Evolutionary conservation across 2,888 invertebrate genomes (phyloP).

Genomic region (Pristionchus fissidentatus): DNA sequence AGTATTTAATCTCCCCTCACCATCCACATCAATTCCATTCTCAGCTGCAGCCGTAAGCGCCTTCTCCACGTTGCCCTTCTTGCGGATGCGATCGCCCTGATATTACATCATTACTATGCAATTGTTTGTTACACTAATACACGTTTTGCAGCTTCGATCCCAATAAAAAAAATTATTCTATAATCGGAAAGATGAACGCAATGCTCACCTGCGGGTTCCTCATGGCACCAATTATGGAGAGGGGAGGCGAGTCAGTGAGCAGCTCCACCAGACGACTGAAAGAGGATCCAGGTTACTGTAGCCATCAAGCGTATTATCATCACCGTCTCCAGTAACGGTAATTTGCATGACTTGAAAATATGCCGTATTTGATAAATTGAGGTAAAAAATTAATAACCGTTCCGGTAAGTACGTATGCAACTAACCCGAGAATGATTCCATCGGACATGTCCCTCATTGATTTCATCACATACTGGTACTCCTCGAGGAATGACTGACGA

Average conservation of each 20-base stretch:
- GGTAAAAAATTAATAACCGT: neutral
- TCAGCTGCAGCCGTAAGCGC: conserved; percentile 51
- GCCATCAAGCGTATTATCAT: too few species aligned
- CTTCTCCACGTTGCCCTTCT: conserved; percentile 57
- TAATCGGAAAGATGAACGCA: neutral
- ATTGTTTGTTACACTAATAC: neutral
- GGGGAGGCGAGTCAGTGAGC: conserved; percentile 24
- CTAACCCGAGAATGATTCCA: conserved; percentile 59
- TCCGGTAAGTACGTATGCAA: neutral
- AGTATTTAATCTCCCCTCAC: conserved; percentile 10
- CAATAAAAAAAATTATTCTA: neutral
- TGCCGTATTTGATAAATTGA: neutral
- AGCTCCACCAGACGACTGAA: conserved; percentile 45
- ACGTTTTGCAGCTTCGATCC: neutral
- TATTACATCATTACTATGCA: neutral
- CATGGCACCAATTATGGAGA: conserved; percentile 36
- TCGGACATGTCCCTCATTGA: conserved; percentile 54
- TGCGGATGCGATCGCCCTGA: conserved; percentile 59
- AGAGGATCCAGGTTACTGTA: neutral
- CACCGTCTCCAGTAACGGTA: too few species aligned
- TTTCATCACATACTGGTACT: conserved; percentile 56
- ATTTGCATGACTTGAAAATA: too few species aligned
- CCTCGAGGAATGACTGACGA: conserved; percentile 55
- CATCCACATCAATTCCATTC: conserved; percentile 50
- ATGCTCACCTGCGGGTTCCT: conserved; percentile 26